Evolutionary conservation across 2,888 invertebrate species (phyloP).

Genomic region (Harpalus rufipes): DNA sequence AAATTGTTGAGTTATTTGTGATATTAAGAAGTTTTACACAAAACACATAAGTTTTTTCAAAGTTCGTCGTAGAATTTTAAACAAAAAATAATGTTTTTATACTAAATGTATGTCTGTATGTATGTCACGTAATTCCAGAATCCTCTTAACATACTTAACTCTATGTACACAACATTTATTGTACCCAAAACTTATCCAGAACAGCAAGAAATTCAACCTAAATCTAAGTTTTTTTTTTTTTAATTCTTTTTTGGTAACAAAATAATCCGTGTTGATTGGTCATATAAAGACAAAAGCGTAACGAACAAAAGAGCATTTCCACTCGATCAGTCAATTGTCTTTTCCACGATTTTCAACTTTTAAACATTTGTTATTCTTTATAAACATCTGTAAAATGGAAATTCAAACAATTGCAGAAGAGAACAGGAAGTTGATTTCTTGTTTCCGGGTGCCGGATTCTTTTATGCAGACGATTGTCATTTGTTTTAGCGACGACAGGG

Average conservation of each 20-base stretch:
- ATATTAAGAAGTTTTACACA: not conserved
- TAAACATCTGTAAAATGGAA: constrained; percentile 6
- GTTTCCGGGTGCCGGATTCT: not conserved
- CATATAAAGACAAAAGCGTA: not conserved
- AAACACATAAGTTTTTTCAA: not conserved
- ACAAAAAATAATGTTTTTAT: not conserved
- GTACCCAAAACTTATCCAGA: not conserved
- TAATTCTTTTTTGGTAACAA: not conserved
- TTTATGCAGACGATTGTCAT: not conserved
- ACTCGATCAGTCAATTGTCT: not conserved
- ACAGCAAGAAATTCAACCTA: not conserved
- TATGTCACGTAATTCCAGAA: not conserved
- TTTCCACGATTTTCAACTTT: not conserved
- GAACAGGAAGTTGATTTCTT: not conserved
- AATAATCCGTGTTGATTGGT: constrained; percentile 5
- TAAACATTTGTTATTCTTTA: constrained; percentile 7
- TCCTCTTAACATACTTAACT: constrained; percentile 2
- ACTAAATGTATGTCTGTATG: not conserved
- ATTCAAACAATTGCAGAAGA: not conserved
- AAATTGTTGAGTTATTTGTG: not conserved
- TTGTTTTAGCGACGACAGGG: too few species aligned
- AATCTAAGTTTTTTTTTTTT: too few species aligned
- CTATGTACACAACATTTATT: not conserved
- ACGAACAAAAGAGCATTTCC: not conserved
- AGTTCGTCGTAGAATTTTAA: not conserved